Evolutionary conservation across 2,797 vertebrate genomes (phyloP).

Genomic region (Poecilia velifera): DNA sequence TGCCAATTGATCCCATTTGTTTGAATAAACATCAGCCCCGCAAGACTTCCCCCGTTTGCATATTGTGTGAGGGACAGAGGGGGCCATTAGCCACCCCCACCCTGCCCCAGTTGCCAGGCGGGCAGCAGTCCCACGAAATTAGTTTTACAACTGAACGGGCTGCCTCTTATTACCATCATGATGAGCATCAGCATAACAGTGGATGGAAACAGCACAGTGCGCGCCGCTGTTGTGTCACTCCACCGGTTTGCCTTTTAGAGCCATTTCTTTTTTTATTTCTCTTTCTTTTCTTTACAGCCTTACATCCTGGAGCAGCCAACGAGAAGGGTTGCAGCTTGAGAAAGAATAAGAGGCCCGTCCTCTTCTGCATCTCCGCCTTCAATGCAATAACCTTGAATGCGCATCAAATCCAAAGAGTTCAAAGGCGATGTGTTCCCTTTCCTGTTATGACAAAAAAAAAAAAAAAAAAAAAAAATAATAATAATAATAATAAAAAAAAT

Average conservation of each 20-base stretch:
- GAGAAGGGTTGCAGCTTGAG: background rate
- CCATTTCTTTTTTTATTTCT: background rate
- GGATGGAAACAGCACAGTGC: background rate
- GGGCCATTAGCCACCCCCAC: background rate
- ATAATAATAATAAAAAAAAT: background rate
- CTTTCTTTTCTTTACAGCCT: background rate
- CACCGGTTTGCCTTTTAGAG: background rate
- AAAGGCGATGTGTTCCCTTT: background rate
- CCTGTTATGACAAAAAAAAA: background rate
- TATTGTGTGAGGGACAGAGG: background rate
- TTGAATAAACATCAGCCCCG: slow-evolving; percentile 7
- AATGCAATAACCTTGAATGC: background rate
- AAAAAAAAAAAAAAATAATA: no score
- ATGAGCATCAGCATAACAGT: slow-evolving; percentile 1
- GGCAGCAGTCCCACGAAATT: background rate
- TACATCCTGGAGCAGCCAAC: background rate
- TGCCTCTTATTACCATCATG: background rate
- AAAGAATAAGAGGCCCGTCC: background rate
- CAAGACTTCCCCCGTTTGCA: slow-evolving; percentile 4
- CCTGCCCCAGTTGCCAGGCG: background rate
- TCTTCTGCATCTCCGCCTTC: background rate
- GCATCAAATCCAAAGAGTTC: background rate
- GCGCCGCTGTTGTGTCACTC: background rate
- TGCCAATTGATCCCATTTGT: slow-evolving; percentile 6
- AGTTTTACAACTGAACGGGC: background rate